Evolutionary conservation across 2,888 invertebrate species (phyloP).

Genomic region (Arrhopalites spinosus): DNA sequence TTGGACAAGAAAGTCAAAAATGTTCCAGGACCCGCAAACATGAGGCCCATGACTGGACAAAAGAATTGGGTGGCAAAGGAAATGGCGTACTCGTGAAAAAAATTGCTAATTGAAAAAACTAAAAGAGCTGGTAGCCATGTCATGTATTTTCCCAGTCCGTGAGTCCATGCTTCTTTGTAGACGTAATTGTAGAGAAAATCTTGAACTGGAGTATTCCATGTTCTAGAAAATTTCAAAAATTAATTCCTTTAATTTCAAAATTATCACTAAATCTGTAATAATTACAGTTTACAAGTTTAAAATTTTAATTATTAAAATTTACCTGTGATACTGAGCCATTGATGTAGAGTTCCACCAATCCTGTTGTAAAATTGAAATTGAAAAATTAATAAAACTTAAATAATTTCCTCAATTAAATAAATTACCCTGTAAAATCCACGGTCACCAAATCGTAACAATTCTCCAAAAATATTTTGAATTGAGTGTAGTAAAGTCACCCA

Average conservation of each 20-base stretch:
- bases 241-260: too few relatives aligned
- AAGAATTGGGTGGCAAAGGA: constrained; percentile 79
- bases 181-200: constrained; percentile 91
- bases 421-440: constrained; percentile 75
- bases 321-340: constrained; percentile 64
- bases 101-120: constrained; percentile 79
- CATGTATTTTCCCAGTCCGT: constrained; percentile 17
- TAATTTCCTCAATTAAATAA: not conserved
- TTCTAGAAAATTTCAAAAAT: constrained; percentile 72
- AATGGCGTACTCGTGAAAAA: constrained; percentile 86
- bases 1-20: constrained; percentile 27
- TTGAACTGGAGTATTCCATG: constrained; percentile 93
- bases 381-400: not conserved
- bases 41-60: constrained; percentile 81
- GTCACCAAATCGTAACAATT: constrained; percentile 84
- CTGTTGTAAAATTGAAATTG: too few relatives aligned
- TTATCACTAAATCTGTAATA: too few relatives aligned
- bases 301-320: too few relatives aligned
- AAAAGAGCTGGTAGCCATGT: constrained; percentile 63
- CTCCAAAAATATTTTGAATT: constrained; percentile 89
- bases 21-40: constrained; percentile 63
- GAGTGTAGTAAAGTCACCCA: constrained; percentile 88
- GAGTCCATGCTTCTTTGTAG: constrained; percentile 30
- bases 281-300: too few relatives aligned
- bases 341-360: constrained; percentile 92